Percentiles rank a stretch among this genome's conserved stretches.
Conservation (phyloP, 2,888 invertebrate genomes). For the Nephrotoma guestfalica region DNA sequence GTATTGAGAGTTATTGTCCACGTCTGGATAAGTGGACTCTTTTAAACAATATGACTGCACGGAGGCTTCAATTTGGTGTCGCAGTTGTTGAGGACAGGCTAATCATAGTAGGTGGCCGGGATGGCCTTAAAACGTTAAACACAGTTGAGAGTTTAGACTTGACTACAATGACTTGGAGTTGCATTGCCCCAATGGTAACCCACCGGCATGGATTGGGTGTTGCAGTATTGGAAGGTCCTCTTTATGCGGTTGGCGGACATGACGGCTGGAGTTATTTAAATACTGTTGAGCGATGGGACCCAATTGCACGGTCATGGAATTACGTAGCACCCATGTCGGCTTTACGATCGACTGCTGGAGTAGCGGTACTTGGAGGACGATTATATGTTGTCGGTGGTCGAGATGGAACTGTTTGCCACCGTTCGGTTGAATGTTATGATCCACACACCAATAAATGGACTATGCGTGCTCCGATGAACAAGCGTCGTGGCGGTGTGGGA, state of each 20-base stretch:
- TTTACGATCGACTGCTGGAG: conserved; percentile 73
- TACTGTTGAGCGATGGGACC: conserved; percentile 89
- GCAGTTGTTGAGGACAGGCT: conserved; percentile 72
- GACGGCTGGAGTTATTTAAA: conserved; percentile 83
- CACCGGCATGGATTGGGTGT: conserved; percentile 72
- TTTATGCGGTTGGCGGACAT: conserved; percentile 92
- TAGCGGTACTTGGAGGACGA: conserved; percentile 69
- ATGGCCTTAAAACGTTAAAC: conserved; percentile 88
- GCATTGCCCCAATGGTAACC: conserved; percentile 77
- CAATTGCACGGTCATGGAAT: conserved; percentile 74
- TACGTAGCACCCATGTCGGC: conserved; percentile 82
- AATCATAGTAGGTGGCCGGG: conserved; percentile 78
- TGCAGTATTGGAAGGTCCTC: conserved; percentile 59
- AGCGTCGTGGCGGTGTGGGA: conserved; percentile 77
- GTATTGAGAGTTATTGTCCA: conserved; percentile 67
- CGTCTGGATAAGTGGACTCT: conserved; percentile 29
- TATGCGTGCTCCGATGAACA: conserved; percentile 73
- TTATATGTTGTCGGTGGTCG: conserved; percentile 87
- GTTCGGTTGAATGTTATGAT: conserved; percentile 78
- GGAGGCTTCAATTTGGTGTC: conserved; percentile 81
- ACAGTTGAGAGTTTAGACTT: conserved; percentile 83
- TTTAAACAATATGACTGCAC: conserved; percentile 29
- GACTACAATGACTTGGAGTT: conserved; percentile 62
- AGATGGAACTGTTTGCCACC: conserved; percentile 80
- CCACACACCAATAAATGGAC: conserved; percentile 62